phyloP scores from a whole-genome alignment of 2,797 vertebrate species.

The Odontamblyopus rebecca region DNA sequence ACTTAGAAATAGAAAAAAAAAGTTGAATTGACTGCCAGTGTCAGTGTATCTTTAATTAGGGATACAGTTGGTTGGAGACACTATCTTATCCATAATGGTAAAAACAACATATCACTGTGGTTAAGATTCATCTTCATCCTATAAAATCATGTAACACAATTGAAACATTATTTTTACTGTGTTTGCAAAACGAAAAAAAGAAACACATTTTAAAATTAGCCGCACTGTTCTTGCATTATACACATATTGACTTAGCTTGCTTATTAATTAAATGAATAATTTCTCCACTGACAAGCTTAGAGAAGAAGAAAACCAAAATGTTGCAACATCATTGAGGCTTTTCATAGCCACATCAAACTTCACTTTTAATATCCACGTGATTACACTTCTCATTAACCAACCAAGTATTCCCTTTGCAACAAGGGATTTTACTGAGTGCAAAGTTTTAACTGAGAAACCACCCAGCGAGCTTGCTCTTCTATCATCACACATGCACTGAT shows the following conservation, averaged over 20 bases:
- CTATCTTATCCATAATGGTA: neutral
- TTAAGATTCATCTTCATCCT: neutral
- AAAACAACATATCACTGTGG: neutral
- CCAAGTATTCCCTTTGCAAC: neutral
- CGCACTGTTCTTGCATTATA: too few relatives aligned
- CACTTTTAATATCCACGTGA: neutral
- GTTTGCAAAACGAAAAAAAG: neutral
- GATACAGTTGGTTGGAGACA: too few relatives aligned
- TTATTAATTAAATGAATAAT: neutral
- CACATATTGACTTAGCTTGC: neutral
- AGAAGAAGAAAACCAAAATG: neutral
- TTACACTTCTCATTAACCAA: neutral
- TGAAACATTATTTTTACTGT: neutral
- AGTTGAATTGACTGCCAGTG: too few relatives aligned
- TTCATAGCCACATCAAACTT: constrained; percentile 7
- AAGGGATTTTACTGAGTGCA: neutral
- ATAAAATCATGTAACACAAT: neutral
- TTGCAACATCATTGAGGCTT: neutral
- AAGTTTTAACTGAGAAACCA: neutral
- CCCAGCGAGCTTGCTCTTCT: neutral
- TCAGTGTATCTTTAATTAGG: neutral
- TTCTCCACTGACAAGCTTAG: neutral
- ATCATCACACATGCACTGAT: neutral
- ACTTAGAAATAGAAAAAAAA: neutral
- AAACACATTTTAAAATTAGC: neutral